Evolutionary conservation across 2,888 invertebrate genomes (phyloP), one percentile per base, ranked within the genome.

Genomic region (Dugesia japonica): DNA sequence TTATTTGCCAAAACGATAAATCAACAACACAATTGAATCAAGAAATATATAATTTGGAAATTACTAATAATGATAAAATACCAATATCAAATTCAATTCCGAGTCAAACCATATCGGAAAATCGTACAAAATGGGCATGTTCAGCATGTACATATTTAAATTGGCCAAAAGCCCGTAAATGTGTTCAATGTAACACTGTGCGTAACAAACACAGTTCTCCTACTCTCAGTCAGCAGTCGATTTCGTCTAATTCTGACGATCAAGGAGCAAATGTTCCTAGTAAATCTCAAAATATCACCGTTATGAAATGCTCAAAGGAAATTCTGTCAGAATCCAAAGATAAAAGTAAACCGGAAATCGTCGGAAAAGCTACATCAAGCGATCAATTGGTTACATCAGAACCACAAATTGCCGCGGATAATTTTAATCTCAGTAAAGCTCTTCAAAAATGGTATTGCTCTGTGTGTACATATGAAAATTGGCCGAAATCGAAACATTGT

Each of bases 391-490:
- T n/a, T n/a, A n/a, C n/a, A n/a, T n/a, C n/a, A n/a, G n/a, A n/a
- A n/a, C n/a, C n/a, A n/a, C n/a, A n/a, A n/a, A n/a, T n/a, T n/a
- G n/a, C n/a, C n/a, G n/a, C n/a, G n/a, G n/a, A n/a, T n/a, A n/a
- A n/a, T n/a, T n/a, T n/a, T n/a, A n/a, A n/a, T n/a, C 38, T 38
- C 9, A 17, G 38, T 13, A 38, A 17, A 17, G 38, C 38, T 9
- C 38, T 38, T 17, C 9, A 38, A 9, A 38, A 87, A 81, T 87
- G 87, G 87, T 81, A 83, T 56, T 87, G 88, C 88, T 81, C 81
- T 28, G 81, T 83, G n/a, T 95, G 95, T 87, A 95, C 94, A 82
- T 95, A 92, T 85, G 93, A 94, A 86, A 95, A 95, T 86, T 95
- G 93, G 92, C 93, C 94, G 71, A 90, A 90, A 84, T 88, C 92